These are phyloP conservation scores for Corythornis leucogaster DNA, from an alignment of 2,797 vertebrate genomes.

Conservation along the genomic window DNA sequence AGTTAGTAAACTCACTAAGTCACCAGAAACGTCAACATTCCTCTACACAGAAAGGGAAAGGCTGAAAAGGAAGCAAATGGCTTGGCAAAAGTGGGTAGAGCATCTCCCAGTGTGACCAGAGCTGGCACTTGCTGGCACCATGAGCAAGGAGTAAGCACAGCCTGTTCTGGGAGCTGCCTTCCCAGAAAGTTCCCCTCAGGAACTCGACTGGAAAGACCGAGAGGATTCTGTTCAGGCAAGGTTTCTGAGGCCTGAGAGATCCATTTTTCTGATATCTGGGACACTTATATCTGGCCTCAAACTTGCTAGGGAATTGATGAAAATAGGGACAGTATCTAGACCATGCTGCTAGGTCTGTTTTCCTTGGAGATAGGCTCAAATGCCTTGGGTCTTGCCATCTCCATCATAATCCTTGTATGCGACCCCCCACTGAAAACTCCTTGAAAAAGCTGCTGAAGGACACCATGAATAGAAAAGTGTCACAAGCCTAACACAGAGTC, in stretches of 20 bases:
- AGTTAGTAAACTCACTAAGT: neutral
- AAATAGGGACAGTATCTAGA: conserved; percentile 67
- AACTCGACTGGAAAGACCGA: conserved; percentile 16
- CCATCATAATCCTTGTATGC: conserved; percentile 27
- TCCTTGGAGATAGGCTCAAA: conserved; percentile 47
- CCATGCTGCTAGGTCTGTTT: conserved; percentile 44
- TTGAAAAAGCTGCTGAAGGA: conserved; percentile 55
- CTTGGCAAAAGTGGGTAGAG: neutral
- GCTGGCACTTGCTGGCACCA: neutral
- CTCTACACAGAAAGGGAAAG: fast-evolving
- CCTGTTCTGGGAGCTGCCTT: neutral
- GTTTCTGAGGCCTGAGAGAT: conserved; percentile 46
- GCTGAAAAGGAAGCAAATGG: neutral
- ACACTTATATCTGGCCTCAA: conserved; percentile 57
- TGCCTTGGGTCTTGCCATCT: conserved; percentile 38
- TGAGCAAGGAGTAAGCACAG: neutral
- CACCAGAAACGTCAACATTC: neutral
- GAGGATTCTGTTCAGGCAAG: conserved; percentile 5
- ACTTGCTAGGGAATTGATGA: conserved; percentile 56
- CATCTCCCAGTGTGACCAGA: fast-evolving
- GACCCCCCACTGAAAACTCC: conserved; percentile 33
- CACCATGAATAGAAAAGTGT: neutral
- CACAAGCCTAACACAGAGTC: neutral
- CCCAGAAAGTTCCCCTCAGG: neutral
- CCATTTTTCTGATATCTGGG: conserved; percentile 48